phyloP scores from a whole-genome alignment of 2,113 vertebrate genomes.

The Tetrao urogallus region DNA sequence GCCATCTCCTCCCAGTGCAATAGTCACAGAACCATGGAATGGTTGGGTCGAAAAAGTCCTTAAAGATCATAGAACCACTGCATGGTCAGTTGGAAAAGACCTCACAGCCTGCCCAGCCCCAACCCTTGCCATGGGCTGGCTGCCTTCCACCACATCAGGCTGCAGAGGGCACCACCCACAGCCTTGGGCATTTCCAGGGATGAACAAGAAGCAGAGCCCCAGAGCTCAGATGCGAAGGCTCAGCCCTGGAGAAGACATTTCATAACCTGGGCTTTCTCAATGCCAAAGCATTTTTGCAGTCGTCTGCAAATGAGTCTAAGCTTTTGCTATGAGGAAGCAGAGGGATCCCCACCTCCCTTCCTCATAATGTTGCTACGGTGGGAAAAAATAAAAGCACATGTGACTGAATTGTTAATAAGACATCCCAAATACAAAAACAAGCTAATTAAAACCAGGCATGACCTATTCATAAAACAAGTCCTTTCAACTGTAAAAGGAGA shows the following conservation, averaged over 20 bases:
- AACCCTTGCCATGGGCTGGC: not conserved
- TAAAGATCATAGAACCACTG: too few relatives aligned
- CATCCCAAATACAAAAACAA: constrained; percentile 50
- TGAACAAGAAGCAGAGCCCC: not conserved
- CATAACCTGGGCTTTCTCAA: constrained; percentile 54
- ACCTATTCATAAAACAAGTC: constrained; percentile 55
- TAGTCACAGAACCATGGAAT: not conserved
- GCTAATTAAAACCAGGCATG: constrained; percentile 65
- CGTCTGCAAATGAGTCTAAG: constrained; percentile 46
- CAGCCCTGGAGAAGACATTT: constrained; percentile 14
- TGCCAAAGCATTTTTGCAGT: constrained; percentile 51
- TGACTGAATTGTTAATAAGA: constrained; percentile 42
- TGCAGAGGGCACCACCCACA: not conserved
- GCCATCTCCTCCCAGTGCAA: not conserved
- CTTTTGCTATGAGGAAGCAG: constrained; percentile 59
- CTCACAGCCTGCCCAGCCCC: not conserved
- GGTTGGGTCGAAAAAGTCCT: not conserved
- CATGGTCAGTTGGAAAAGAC: not conserved
- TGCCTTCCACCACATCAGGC: not conserved
- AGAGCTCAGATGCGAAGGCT: not conserved
- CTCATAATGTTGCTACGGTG: constrained; percentile 29
- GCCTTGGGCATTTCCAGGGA: not conserved
- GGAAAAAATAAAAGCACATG: constrained; percentile 52
- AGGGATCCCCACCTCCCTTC: constrained; percentile 45
- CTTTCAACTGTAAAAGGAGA: constrained; percentile 47